Evolutionary conservation across 2,888 invertebrate genomes (phyloP).

Genomic region (Lobophora halterata): DNA sequence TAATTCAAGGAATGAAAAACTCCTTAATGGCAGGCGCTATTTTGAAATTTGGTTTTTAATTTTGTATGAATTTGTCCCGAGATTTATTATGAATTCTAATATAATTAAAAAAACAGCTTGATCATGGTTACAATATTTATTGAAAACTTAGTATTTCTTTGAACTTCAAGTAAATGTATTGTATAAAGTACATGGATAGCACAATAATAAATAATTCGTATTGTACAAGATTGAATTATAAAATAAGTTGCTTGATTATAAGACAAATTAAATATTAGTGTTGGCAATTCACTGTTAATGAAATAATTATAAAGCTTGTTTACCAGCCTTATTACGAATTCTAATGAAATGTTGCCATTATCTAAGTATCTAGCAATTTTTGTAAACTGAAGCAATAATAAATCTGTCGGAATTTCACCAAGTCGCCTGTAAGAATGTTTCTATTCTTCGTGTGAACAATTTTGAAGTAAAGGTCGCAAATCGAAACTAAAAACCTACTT

Average conservation of each 20-base stretch:
- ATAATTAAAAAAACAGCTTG: constrained; percentile 16
- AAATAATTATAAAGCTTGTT: constrained; percentile 9
- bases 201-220: constrained; percentile 42
- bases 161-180: constrained; percentile 6
- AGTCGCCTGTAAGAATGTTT: neutral
- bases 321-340: constrained; percentile 19
- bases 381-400: constrained; percentile 40
- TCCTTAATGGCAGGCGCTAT: neutral
- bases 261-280: constrained; percentile 27
- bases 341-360: constrained; percentile 27
- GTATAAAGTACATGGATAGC: constrained; percentile 42
- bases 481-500: too few relatives aligned
- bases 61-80: constrained; percentile 2
- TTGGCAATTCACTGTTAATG: constrained; percentile 15
- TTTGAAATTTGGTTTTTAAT: neutral
- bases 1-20: neutral
- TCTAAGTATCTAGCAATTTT: constrained; percentile 22
- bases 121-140: constrained; percentile 16
- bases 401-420: constrained; percentile 7
- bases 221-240: constrained; percentile 27
- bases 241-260: constrained; percentile 37
- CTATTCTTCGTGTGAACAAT: neutral
- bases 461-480: too few relatives aligned
- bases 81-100: constrained; percentile 8
- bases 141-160: constrained; percentile 7